A percentile compares a stretch with the other conserved stretches of the same genome.
Conservation (phyloP, 2,797 vertebrate species). For the Gallinago stenura region DNA sequence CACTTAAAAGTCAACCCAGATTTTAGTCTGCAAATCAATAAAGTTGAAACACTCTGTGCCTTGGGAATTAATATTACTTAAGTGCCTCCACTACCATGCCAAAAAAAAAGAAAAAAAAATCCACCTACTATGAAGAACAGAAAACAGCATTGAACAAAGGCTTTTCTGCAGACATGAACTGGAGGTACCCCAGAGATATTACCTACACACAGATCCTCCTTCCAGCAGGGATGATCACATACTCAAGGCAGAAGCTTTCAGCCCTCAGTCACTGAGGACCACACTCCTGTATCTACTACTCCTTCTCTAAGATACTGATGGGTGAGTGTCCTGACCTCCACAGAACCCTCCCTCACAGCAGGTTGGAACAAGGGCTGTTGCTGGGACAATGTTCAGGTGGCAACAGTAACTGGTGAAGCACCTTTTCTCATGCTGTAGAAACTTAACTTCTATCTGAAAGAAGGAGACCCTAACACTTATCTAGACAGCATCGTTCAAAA, state of each 20-base stretch:
- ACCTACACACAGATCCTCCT: neutral
- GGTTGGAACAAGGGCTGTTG: neutral
- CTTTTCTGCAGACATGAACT: neutral
- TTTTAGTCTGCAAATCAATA: neutral
- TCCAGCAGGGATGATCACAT: neutral
- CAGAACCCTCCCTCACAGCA: neutral
- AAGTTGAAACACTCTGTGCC: neutral
- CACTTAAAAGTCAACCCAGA: neutral
- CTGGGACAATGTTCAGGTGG: neutral
- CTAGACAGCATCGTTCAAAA: neutral
- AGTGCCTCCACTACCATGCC: fast-evolving
- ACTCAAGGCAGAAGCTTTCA: neutral
- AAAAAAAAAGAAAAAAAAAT: neutral
- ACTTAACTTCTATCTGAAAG: neutral
- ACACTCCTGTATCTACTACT: neutral
- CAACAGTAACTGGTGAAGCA: neutral
- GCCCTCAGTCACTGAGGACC: neutral
- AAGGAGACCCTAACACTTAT: neutral
- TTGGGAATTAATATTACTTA: neutral
- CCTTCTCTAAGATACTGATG: neutral
- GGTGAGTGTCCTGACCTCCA: neutral
- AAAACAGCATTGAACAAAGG: neutral
- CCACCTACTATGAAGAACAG: neutral
- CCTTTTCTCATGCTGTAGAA: neutral
- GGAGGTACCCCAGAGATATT: neutral